Evolutionary conservation across 2,797 vertebrate species (phyloP).

Genomic region (Takifugu ocellatus): DNA sequence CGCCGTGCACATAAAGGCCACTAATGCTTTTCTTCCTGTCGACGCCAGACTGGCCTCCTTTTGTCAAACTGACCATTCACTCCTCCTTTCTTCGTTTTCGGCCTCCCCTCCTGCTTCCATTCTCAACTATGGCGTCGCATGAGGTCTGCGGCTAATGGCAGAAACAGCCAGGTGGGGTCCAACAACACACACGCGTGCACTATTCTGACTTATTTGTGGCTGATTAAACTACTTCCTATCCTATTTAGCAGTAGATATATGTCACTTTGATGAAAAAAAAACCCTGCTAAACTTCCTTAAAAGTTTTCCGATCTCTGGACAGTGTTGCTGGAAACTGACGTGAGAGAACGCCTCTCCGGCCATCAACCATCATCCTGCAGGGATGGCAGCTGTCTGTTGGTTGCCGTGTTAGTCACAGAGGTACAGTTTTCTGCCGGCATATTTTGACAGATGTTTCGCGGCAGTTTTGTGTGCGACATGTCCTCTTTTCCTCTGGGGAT

Average conservation of each 20-base stretch:
- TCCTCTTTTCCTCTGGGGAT: slow-evolving; percentile 72
- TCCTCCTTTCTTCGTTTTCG: slow-evolving; percentile 60
- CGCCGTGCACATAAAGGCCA: slow-evolving; percentile 62
- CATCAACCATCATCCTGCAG: slow-evolving; percentile 47
- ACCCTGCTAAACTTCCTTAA: no score
- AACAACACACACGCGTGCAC: slow-evolving; percentile 26
- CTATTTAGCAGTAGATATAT: no score
- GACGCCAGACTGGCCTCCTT: slow-evolving; percentile 60
- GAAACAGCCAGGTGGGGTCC: slow-evolving; percentile 33
- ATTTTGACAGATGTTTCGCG: slow-evolving; percentile 72
- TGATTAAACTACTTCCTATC: slow-evolving; percentile 24
- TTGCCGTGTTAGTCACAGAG: slow-evolving; percentile 62
- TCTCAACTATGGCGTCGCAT: slow-evolving; percentile 55
- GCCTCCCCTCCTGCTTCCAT: slow-evolving; percentile 37
- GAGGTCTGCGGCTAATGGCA: slow-evolving; percentile 53
- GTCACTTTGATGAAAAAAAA: no score
- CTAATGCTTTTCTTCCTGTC: slow-evolving; percentile 71
- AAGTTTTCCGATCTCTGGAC: slow-evolving; percentile 13
- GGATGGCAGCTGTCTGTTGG: slow-evolving; percentile 62
- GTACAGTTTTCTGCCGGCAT: slow-evolving; percentile 61
- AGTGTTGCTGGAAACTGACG: not conserved
- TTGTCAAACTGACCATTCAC: slow-evolving; percentile 58
- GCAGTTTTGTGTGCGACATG: slow-evolving; percentile 71
- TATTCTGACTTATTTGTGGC: slow-evolving; percentile 12
- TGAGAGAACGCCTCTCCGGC: no score